phyloP scores from a whole-genome alignment of 2,888 invertebrate species.

The Eulithis testata region DNA sequence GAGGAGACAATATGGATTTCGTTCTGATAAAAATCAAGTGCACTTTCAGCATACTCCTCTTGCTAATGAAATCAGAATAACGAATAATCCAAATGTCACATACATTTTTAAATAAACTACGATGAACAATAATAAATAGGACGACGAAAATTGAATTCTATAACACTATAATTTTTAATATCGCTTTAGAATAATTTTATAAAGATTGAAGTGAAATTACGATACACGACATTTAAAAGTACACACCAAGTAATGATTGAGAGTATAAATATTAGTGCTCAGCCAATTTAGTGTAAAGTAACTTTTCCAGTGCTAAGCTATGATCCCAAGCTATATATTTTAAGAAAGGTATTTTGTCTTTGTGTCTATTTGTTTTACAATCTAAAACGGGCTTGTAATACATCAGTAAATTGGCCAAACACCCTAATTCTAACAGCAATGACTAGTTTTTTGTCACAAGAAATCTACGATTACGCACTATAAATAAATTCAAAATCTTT shows the following conservation, averaged over 20 bases:
- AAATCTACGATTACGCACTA: slow-evolving; percentile 58
- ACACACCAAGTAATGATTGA: slow-evolving; percentile 6
- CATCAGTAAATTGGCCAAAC: slow-evolving; percentile 17
- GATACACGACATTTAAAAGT: not conserved
- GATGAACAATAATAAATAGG: too few species aligned
- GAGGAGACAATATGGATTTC: too few species aligned
- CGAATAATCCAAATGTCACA: too few species aligned
- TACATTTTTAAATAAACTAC: too few species aligned
- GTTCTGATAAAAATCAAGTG: too few species aligned
- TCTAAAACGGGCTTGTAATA: too few species aligned
- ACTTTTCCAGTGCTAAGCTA: slow-evolving; percentile 3
- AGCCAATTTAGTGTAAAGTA: slow-evolving; percentile 5
- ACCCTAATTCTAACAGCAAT: slow-evolving; percentile 34
- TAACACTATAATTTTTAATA: slow-evolving; percentile 3
- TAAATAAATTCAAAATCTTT: slow-evolving; percentile 50
- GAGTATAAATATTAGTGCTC: slow-evolving; percentile 9
- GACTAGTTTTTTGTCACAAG: slow-evolving; percentile 75
- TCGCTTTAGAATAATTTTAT: too few species aligned
- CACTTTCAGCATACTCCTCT: too few species aligned
- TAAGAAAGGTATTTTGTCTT: too few species aligned
- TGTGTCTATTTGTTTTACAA: too few species aligned
- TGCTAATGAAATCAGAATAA: too few species aligned
- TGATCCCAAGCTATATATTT: not conserved
- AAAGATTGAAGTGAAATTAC: slow-evolving; percentile 1
- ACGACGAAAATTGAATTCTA: not conserved